phyloP scores from a whole-genome alignment of 1,140 invertebrate species.

The Lasioglossum albipes region DNA sequence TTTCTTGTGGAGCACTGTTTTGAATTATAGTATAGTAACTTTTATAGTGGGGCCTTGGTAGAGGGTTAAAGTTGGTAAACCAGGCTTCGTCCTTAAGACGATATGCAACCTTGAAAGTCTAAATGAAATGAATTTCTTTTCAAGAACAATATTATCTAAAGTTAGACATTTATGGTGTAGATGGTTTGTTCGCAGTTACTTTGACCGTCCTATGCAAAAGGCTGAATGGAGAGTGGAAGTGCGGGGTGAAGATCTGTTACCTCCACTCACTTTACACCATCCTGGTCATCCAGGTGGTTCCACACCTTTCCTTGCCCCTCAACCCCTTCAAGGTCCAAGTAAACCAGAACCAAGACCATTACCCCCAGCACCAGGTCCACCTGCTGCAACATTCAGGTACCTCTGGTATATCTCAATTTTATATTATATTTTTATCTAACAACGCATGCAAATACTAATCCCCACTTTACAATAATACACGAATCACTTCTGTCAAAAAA shows the following conservation, averaged over 20 bases:
- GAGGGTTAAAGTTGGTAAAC: too few relatives aligned
- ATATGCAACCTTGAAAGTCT: too few relatives aligned
- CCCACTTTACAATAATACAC: background rate
- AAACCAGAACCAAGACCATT: conserved; percentile 81
- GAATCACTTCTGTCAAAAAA: background rate
- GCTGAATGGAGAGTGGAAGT: conserved; percentile 80
- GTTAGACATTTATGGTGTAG: conserved; percentile 61
- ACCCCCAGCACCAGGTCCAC: conserved; percentile 85
- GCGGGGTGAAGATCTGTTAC: conserved; percentile 76
- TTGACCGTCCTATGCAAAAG: conserved; percentile 81
- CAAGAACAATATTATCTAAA: background rate
- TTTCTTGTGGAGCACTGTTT: too few relatives aligned
- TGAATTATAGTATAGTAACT: too few relatives aligned
- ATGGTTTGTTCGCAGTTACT: conserved; percentile 77
- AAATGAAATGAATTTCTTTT: too few relatives aligned
- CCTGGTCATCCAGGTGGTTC: conserved; percentile 81
- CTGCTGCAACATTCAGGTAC: conserved; percentile 91
- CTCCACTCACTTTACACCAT: conserved; percentile 77
- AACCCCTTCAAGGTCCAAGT: conserved; percentile 83
- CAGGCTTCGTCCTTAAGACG: too few relatives aligned
- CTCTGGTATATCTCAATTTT: conserved; percentile 78
- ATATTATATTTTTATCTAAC: conserved; percentile 57
- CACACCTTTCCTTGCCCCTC: conserved; percentile 86
- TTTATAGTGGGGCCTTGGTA: too few relatives aligned
- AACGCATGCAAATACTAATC: conserved; percentile 6